phyloP scores from a whole-genome alignment of 2,797 vertebrate genomes.

The Gambusia yucatana region DNA sequence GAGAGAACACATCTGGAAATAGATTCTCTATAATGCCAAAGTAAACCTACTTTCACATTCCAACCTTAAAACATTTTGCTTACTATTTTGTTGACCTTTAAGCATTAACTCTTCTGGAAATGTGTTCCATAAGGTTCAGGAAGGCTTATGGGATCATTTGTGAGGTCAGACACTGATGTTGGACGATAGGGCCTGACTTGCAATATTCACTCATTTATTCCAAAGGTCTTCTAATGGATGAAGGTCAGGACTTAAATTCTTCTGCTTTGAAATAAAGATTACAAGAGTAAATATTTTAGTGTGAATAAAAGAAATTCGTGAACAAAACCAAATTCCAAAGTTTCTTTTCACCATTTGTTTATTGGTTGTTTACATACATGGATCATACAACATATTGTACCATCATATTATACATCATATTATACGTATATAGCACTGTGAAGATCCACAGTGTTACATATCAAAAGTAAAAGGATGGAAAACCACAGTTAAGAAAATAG shows the following conservation, averaged over 20 bases:
- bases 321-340: neutral
- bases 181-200: neutral
- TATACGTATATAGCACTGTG: too few species aligned
- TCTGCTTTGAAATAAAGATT: neutral
- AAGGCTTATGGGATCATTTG: neutral
- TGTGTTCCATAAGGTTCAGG: neutral
- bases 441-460: conserved; percentile 49
- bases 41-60: neutral
- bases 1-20: too few species aligned
- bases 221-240: too few species aligned
- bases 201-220: too few species aligned
- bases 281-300: neutral
- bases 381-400: conserved; percentile 53
- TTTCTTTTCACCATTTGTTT: conserved; percentile 45
- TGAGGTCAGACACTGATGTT: neutral
- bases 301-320: neutral
- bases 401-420: conserved; percentile 38
- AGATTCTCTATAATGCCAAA: too few species aligned
- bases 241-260: too few species aligned
- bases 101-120: neutral
- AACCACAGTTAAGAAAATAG: conserved; percentile 47
- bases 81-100: neutral
- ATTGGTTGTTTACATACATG: conserved; percentile 61
- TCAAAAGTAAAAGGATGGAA: conserved; percentile 61
- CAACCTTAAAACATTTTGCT: neutral